Conservation (phyloP, 2,797 vertebrate genomes). For the Silurus aristotelis region DNA sequence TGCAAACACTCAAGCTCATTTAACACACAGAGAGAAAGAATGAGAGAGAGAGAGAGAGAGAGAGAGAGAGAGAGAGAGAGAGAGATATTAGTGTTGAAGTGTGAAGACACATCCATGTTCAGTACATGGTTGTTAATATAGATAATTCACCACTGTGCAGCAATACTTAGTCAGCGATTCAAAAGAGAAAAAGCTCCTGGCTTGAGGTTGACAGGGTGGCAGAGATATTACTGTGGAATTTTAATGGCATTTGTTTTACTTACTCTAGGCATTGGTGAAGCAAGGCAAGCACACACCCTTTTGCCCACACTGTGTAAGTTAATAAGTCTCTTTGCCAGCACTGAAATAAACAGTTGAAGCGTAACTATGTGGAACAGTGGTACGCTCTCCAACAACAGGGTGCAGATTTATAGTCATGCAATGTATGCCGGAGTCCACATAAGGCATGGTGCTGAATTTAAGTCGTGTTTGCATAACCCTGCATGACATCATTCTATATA, state of each 20-base stretch:
- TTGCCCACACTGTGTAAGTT: slow-evolving; percentile 47
- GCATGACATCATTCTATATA: slow-evolving; percentile 47
- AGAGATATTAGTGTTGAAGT: slow-evolving; percentile 35
- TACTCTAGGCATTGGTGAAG: slow-evolving; percentile 50
- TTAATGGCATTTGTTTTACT: slow-evolving; percentile 59
- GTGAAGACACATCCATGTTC: slow-evolving; percentile 29
- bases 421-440: slow-evolving; percentile 34
- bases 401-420: slow-evolving; percentile 44
- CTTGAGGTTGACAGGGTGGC: slow-evolving; percentile 41
- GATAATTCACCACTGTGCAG: slow-evolving; percentile 32
- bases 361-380: slow-evolving; percentile 39
- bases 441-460: slow-evolving; percentile 42
- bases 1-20: slow-evolving; percentile 46
- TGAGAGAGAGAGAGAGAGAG: slow-evolving; percentile 31
- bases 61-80: slow-evolving; percentile 11
- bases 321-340: slow-evolving; percentile 38
- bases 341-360: slow-evolving; percentile 47
- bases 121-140: slow-evolving; percentile 41
- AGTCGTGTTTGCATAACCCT: slow-evolving; percentile 48
- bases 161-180: slow-evolving; percentile 39
- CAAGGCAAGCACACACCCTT: slow-evolving; percentile 47
- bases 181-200: slow-evolving; percentile 55
- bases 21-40: slow-evolving; percentile 19
- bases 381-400: slow-evolving; percentile 17
- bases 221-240: slow-evolving; percentile 54